Conservation (phyloP, 1,140 invertebrate species). For the Drosophila orosa region DNA sequence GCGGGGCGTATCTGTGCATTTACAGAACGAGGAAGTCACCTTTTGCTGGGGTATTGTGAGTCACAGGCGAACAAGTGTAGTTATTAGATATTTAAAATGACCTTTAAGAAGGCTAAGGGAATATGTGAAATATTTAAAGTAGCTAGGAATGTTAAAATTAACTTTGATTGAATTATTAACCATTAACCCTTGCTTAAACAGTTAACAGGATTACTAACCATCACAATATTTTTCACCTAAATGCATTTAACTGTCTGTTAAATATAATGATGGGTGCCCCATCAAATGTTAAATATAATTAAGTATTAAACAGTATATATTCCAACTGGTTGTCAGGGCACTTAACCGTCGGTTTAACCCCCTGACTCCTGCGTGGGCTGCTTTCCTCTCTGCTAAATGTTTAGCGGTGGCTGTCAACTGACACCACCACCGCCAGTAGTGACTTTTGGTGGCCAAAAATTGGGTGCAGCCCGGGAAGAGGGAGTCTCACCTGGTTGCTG, state of each 20-base stretch:
- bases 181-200: too few species aligned
- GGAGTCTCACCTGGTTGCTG: constrained; percentile 22
- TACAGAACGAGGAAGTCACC: neutral
- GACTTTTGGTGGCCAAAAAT: constrained; percentile 38
- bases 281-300: neutral
- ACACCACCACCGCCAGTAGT: constrained; percentile 21
- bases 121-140: neutral
- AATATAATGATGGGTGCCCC: too few species aligned
- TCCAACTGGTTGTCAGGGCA: neutral
- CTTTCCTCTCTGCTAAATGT: constrained; percentile 4
- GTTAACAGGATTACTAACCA: too few species aligned
- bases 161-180: neutral
- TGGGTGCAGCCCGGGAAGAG: constrained; percentile 64
- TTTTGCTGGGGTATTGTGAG: neutral
- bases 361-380: constrained; percentile 21
- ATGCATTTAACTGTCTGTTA: neutral
- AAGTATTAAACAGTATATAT: neutral
- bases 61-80: neutral
- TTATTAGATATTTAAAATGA: neutral
- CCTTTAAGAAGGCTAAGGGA: too few species aligned
- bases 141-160: neutral
- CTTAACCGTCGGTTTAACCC: neutral
- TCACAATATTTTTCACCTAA: neutral
- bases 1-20: constrained; percentile 36
- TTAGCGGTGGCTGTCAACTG: constrained; percentile 17